Evolutionary conservation across 2,888 invertebrate genomes (phyloP).

Genomic region (Omphaloscelis lunosa): DNA sequence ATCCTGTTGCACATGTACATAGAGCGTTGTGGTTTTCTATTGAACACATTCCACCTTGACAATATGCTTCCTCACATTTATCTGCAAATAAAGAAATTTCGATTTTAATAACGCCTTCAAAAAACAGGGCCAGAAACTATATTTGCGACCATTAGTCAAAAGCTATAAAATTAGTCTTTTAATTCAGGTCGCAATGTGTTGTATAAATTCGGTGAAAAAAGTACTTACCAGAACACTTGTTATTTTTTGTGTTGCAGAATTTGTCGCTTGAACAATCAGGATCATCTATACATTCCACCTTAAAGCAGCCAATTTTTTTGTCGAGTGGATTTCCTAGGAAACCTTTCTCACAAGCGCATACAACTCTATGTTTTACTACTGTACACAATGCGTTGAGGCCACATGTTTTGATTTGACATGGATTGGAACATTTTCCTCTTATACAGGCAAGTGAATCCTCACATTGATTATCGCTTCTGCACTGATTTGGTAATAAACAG

Average conservation of each 20-base stretch:
- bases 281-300: conserved; percentile 95
- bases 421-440: conserved; percentile 94
- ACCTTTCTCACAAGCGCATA: conserved; percentile 95
- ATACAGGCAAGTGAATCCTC: conserved; percentile 94
- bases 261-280: conserved; percentile 94
- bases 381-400: conserved; percentile 95
- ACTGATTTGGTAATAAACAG: conserved; percentile 94
- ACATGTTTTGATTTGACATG: conserved; percentile 93
- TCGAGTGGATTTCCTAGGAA: conserved; percentile 95
- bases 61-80: conserved; percentile 94
- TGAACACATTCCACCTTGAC: conserved; percentile 95
- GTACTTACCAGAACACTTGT: conserved; percentile 94
- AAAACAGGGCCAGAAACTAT: background rate
- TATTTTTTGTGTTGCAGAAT: conserved; percentile 93
- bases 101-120: background rate
- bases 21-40: conserved; percentile 93
- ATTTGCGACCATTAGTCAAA: background rate
- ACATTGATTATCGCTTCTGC: conserved; percentile 94
- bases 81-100: conserved; percentile 87
- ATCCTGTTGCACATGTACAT: conserved; percentile 95
- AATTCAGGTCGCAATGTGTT: background rate
- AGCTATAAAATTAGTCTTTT: background rate
- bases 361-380: conserved; percentile 93
- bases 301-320: conserved; percentile 95
- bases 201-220: background rate